Base-by-base conservation (phyloP, 2,113 vertebrate species). In the Zingel zingel region DNA sequence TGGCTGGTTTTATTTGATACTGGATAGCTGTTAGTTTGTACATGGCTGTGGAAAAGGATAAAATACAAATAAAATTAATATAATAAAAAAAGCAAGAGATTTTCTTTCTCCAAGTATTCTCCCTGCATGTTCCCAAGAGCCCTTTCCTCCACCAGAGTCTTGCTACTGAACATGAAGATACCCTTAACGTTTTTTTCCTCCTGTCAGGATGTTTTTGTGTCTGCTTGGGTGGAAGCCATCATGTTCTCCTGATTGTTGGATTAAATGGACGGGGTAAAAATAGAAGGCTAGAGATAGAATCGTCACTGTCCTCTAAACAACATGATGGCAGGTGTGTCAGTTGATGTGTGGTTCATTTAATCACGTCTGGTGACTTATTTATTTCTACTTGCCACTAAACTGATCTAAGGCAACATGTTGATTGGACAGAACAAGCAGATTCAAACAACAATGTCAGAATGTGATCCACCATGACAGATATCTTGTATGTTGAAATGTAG, bases 191-290 rank as follows among this genome's bases (percentile, higher is more conserved):
- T 69, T 61, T 88, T 89, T 92, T 86, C 61, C 77, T 85, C 80
- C 89, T 91, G 89, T 77, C 88, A 73, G 74, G 71, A 70, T 62
- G 67, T 63, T 74, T 83, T 67, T 75, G 62, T 81, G 59, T 89
- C 81, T 83, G 70, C 71, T 59, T 1, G 23, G 67, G 43, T 16
- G 77, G 69, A 51, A 74, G 83, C 50, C 15, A 64, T 71, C 86
- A 77, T 89, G 85, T 92, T 84, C 61, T 81, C 76, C 77, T 86
- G 92, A 91, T 90, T 77, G 91, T 79, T 36, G 83, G 85, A 91
- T 91, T 85, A 89, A 82, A 86, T 23, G 62, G 76, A 82, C 6
- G 23, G 51, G 47, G 58, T 45, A 58, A 50, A 64, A 83, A 75
- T 61, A 59, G 50, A 25, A 25, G 74, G 79, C 10, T 65, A 5